Evolutionary conservation across 2,113 vertebrate genomes (phyloP), one percentile per base, ranked within the genome.

Genomic region (Alligator mississippiensis): DNA sequence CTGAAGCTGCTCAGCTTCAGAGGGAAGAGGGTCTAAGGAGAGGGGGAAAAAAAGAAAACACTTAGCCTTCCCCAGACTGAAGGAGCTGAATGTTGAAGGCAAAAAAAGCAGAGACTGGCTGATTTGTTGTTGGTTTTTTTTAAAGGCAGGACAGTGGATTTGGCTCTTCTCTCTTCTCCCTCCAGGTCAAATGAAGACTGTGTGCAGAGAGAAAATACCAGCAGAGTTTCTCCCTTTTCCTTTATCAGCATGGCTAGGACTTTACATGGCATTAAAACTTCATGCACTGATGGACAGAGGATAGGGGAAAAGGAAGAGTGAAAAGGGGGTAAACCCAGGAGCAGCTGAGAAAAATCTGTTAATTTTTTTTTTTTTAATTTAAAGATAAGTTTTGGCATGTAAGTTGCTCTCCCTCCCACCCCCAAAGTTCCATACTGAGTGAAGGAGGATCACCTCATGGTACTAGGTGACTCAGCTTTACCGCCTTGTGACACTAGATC

Each of bases 251-350:
- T 95, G 96, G 97, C 96, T 97, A 97, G 96, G 96, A 96, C 96
- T 98, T 96, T 95, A 96, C 87, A 97, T 96, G 97, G 96, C 96
- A 97, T 97, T 96, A 97, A 97, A 95, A 98, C 28, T 94, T 98
- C 98, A 99, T 99, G 98, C 99, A 98, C 97, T 98, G 97, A 98
- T 94, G 95, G 96, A 98, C 94, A 97, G 96, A 95, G 94, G 84
- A 95, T 89, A 76, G 90, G 89, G 85, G 95, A 95, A 96, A 85
- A 97, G 92, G 94, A 96, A 93, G 91, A 96, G 79, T 59, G 91
- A 96, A 95, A 92, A 96, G 94, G 92, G 95, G 97, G 92, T 95
- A 97, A 47, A 94, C 97, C 97, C 92, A 97, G 98, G 98, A 98
- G 98, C 98, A 98, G 98, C 95, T 94, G 97, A 98, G 98, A 97